Conservation (phyloP, 2,888 invertebrate species). For the Xylocampa areola region DNA sequence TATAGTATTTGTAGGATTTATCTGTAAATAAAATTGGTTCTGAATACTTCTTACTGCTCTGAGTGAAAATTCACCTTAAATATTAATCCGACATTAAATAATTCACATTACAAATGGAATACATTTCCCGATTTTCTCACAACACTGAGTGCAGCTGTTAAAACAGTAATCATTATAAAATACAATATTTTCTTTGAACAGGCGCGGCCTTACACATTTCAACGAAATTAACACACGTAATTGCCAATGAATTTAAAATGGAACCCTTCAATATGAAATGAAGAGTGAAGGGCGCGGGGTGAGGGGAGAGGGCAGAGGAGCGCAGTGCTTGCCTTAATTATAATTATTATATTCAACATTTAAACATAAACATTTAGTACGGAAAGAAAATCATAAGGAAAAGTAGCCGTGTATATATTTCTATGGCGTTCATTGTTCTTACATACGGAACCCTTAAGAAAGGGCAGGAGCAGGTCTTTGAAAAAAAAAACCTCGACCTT, state of each 20-base stretch:
- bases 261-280: conserved; percentile 46
- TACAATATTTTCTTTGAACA: conserved; percentile 30
- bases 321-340: conserved; percentile 27
- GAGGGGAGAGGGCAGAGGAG: too few relatives aligned
- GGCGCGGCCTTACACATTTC: conserved; percentile 30
- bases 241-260: conserved; percentile 57
- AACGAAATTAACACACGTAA: conserved; percentile 43
- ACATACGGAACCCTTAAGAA: too few relatives aligned
- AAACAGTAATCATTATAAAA: conserved; percentile 19
- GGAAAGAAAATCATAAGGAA: background rate
- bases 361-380: conserved; percentile 19
- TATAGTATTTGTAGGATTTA: too few relatives aligned
- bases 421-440: too few relatives aligned
- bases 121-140: background rate
- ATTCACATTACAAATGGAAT: background rate
- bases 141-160: conserved; percentile 13
- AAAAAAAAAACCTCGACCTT: too few relatives aligned
- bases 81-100: too few relatives aligned
- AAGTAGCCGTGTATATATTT: conserved; percentile 4
- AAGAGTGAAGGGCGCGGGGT: conserved; percentile 12
- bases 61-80: too few relatives aligned
- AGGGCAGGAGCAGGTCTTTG: too few relatives aligned
- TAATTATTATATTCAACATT: conserved; percentile 34
- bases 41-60: too few relatives aligned
- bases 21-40: too few relatives aligned